Percentiles rank a stretch among this genome's conserved stretches.
phyloP scores from a whole-genome alignment of 2,888 invertebrate genomes.

The Bombylius discolor region DNA sequence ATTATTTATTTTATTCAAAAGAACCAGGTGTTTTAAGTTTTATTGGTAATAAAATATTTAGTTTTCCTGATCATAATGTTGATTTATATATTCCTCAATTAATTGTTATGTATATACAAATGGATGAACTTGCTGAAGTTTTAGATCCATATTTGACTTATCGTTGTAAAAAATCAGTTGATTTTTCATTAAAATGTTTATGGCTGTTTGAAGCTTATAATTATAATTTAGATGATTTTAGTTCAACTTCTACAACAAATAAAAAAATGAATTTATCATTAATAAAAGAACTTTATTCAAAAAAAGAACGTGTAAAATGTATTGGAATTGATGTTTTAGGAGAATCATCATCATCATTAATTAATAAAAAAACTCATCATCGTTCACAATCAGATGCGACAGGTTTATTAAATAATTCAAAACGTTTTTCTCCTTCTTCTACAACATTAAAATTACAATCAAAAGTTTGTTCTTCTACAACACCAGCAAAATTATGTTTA shows the following conservation, averaged over 20 bases:
- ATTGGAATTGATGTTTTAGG: slow-evolving; percentile 8
- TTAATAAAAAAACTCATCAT: slow-evolving; percentile 63
- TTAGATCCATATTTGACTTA: slow-evolving; percentile 68
- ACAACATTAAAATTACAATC: slow-evolving; percentile 24
- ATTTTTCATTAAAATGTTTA: slow-evolving; percentile 90
- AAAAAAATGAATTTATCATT: slow-evolving; percentile 33
- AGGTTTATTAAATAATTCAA: slow-evolving; percentile 41
- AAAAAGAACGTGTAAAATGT: slow-evolving; percentile 27
- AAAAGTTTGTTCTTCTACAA: slow-evolving; percentile 25
- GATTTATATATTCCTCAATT: slow-evolving; percentile 97
- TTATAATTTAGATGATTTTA: slow-evolving; percentile 30
- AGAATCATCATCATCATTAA: too few relatives aligned
- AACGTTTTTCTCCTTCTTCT: slow-evolving; percentile 16
- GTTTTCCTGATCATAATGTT: slow-evolving; percentile 80
- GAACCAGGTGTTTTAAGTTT: slow-evolving; percentile 96
- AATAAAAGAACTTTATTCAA: slow-evolving; percentile 35
- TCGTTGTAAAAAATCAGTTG: slow-evolving; percentile 84
- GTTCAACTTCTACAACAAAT: slow-evolving; percentile 17
- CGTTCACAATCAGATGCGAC: slow-evolving; percentile 68
- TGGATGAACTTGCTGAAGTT: slow-evolving; percentile 93
- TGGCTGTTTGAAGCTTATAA: slow-evolving; percentile 91
- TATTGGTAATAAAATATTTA: slow-evolving; percentile 95
- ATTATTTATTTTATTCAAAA: slow-evolving; percentile 95
- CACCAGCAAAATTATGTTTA: slow-evolving; percentile 52
- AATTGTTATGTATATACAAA: slow-evolving; percentile 96